Percentiles rank a stretch among this genome's conserved stretches.
These are phyloP conservation scores for Piscicola geometra DNA, from an alignment of 2,888 invertebrate genomes.

Conservation along the genomic window DNA sequence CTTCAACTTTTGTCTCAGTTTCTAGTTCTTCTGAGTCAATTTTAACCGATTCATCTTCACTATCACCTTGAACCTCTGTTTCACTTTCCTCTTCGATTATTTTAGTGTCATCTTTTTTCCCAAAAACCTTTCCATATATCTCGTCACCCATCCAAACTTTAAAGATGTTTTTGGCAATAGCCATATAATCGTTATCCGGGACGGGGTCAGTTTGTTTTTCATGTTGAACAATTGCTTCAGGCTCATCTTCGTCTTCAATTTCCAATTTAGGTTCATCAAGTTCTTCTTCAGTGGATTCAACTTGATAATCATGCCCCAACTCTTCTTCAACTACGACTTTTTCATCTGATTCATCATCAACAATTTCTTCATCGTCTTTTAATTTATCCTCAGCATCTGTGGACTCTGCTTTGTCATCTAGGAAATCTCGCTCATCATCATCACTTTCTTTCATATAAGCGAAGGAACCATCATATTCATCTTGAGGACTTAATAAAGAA, in stretches of 20 bases:
- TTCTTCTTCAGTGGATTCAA: constrained; percentile 29
- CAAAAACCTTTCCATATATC: neutral
- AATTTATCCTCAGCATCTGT: neutral
- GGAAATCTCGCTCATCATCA: constrained; percentile 38
- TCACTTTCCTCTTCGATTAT: neutral
- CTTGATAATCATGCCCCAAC: constrained; percentile 43
- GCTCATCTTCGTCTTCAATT: neutral
- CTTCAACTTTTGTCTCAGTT: no score
- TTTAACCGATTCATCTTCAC: no score
- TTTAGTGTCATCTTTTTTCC: neutral
- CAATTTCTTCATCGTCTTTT: constrained; percentile 38
- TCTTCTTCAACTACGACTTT: constrained; percentile 43
- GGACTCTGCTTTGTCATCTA: constrained; percentile 23
- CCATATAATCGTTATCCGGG: neutral
- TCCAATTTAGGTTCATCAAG: constrained; percentile 26
- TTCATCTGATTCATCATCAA: constrained; percentile 35
- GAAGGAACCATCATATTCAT: constrained; percentile 48
- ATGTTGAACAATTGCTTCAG: neutral
- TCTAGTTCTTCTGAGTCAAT: no score
- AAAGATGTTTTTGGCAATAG: neutral
- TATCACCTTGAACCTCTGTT: neutral
- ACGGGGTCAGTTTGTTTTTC: no score
- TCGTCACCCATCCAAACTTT: neutral
- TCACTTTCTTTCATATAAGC: constrained; percentile 43
- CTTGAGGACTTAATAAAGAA: constrained; percentile 43